phyloP scores from a whole-genome alignment of 2,113 vertebrate genomes.

The Acanthisitta chloris region DNA sequence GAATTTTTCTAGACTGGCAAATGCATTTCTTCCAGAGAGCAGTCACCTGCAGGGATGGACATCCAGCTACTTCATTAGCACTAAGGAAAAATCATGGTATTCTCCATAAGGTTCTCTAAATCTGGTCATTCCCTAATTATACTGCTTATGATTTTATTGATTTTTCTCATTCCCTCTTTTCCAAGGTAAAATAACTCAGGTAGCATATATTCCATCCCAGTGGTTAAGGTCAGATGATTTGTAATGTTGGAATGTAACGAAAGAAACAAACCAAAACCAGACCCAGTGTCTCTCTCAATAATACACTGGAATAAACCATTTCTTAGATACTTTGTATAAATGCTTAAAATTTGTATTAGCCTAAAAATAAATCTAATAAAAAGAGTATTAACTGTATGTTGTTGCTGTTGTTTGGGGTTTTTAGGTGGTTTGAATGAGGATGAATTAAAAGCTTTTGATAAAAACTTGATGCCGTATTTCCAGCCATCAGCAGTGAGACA shows the following conservation, averaged over 20 bases:
- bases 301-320: background rate
- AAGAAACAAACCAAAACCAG: background rate
- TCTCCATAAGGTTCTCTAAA: background rate
- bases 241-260: background rate
- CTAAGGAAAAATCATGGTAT: background rate
- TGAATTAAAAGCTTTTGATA: slow-evolving; percentile 72
- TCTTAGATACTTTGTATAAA: background rate
- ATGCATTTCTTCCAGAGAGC: background rate
- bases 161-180: background rate
- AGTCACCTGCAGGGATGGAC: background rate
- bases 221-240: background rate
- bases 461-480: slow-evolving; percentile 77
- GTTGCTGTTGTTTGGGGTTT: background rate
- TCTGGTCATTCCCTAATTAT: background rate
- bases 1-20: background rate
- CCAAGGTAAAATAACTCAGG: background rate
- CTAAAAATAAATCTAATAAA: background rate
- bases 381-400: background rate
- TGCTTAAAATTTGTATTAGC: background rate
- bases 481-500: slow-evolving; percentile 72
- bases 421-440: slow-evolving; percentile 77
- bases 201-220: background rate
- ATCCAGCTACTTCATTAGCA: background rate
- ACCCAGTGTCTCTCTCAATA: background rate
- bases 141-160: background rate